phyloP scores from a whole-genome alignment of 1,140 invertebrate genomes.

The Thrips palmi region DNA sequence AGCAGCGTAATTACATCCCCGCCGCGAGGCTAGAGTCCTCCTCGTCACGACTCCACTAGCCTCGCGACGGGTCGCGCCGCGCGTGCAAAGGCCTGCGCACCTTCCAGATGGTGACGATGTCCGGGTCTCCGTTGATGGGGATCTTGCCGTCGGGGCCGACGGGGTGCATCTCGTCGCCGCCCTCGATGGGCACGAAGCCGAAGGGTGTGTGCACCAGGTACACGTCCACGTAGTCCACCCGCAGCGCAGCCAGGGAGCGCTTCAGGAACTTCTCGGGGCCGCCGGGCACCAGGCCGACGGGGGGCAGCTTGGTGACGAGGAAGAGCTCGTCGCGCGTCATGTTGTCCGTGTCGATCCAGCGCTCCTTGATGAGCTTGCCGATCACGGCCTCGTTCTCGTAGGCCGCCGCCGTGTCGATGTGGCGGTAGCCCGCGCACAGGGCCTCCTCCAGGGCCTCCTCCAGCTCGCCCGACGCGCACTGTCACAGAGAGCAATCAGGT shows the following conservation, averaged over 20 bases:
- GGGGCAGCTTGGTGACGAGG: slow-evolving; percentile 46
- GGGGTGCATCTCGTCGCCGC: slow-evolving; percentile 13
- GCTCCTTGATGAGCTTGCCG: slow-evolving; percentile 36
- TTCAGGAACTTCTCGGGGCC: slow-evolving; percentile 22
- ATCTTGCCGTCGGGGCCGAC: slow-evolving; percentile 15
- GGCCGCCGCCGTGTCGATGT: slow-evolving; percentile 43
- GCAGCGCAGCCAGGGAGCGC: slow-evolving; percentile 22
- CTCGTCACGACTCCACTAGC: slow-evolving; percentile 29
- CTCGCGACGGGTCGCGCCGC: slow-evolving; percentile 46
- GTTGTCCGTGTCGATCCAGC: slow-evolving; percentile 38
- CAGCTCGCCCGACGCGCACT: too few relatives aligned
- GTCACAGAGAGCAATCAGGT: too few relatives aligned
- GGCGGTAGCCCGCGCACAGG: slow-evolving; percentile 42
- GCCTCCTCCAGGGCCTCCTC: slow-evolving; percentile 33
- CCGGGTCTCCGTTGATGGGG: slow-evolving; percentile 16
- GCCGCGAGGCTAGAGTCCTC: not conserved
- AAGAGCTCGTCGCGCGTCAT: slow-evolving; percentile 46
- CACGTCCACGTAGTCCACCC: slow-evolving; percentile 28
- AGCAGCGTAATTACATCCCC: not conserved
- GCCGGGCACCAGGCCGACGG: slow-evolving; percentile 14
- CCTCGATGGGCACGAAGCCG: slow-evolving; percentile 20
- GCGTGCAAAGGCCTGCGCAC: slow-evolving; percentile 26
- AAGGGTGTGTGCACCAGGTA: slow-evolving; percentile 27
- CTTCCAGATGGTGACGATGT: slow-evolving; percentile 20
- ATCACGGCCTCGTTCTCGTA: slow-evolving; percentile 43